Evolutionary conservation across 2,888 invertebrate genomes (phyloP).

Genomic region (Nymphalis polychloros): DNA sequence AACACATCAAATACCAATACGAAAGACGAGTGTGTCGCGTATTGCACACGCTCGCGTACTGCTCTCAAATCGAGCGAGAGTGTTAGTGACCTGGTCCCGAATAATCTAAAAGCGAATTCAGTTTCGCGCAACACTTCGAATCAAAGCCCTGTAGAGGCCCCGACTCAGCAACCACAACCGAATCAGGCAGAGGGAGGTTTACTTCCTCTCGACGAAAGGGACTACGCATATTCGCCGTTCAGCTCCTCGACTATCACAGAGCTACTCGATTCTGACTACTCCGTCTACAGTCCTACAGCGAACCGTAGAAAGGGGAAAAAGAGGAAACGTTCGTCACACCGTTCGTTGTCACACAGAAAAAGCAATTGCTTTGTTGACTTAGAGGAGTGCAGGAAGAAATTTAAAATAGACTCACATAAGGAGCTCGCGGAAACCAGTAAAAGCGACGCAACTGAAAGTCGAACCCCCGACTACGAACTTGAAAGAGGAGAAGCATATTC

Average conservation of each 20-base stretch:
- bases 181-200: slow-evolving; percentile 70
- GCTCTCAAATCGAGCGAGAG: slow-evolving; percentile 73
- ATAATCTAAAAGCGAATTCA: slow-evolving; percentile 53
- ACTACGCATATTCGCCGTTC: slow-evolving; percentile 77
- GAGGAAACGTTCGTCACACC: slow-evolving; percentile 71
- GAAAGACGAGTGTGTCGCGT: slow-evolving; percentile 72
- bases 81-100: slow-evolving; percentile 64
- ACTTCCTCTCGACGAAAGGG: slow-evolving; percentile 76
- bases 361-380: slow-evolving; percentile 62
- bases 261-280: slow-evolving; percentile 75
- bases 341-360: slow-evolving; percentile 67
- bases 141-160: slow-evolving; percentile 54
- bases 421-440: slow-evolving; percentile 59
- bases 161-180: slow-evolving; percentile 48
- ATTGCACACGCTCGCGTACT: slow-evolving; percentile 77
- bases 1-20: slow-evolving; percentile 52
- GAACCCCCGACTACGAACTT: slow-evolving; percentile 55
- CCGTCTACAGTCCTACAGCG: slow-evolving; percentile 75
- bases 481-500: slow-evolving; percentile 56
- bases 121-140: slow-evolving; percentile 47
- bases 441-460: slow-evolving; percentile 50
- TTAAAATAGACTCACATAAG: slow-evolving; percentile 79
- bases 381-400: slow-evolving; percentile 71
- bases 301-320: slow-evolving; percentile 73
- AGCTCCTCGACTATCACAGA: slow-evolving; percentile 78